Evolutionary conservation across 2,888 invertebrate species (phyloP), one percentile per base, ranked within the genome.

Genomic region (Trichopoda pennipes): DNA sequence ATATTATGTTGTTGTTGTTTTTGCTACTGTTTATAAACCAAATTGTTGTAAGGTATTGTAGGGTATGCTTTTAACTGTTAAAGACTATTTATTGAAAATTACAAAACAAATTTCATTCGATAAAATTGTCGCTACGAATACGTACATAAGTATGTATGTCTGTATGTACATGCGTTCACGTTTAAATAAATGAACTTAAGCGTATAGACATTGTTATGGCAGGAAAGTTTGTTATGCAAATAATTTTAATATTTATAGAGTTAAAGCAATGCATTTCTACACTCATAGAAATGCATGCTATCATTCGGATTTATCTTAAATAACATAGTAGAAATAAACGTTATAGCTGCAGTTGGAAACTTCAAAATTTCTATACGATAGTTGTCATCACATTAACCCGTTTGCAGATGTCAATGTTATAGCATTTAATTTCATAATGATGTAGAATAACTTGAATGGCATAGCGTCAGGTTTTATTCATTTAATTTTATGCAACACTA

Each of bases 21-120:
- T 9, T 38, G 55, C n/a, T n/a, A n/a, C n/a, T n/a, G n/a, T n/a
- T 55, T 69, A 47, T 47, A 35, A 55, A n/a, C 17, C 32, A 42
- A 47, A 75, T 49, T 44, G 28, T 61, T 28, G 4, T 68, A 16
- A 23, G 28, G 28, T 70, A 19, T 23, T 56, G 47, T 42, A 66
- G 49, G 28, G 7, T 28, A 28, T 61, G 35, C 35, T 61, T 53
- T 64, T 19, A 38, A 32, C 44, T 38, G 63, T 74, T 79, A 42
- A 74, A 72, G 14, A 72, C 55, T 58, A 70, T 78, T 79, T 70
- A 79, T 75, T 74, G 58, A 68, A 64, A 66, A 76, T 23, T 44
- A 35, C 21, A 38, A 56, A 64, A 74, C 55, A 12, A 53, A 69
- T 44, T 61, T 61, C 23, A 35, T 76, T 68, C 53, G 35, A 76